phyloP scores from a whole-genome alignment of 2,113 vertebrate genomes.

The Pangasianodon hypophthalmus region DNA sequence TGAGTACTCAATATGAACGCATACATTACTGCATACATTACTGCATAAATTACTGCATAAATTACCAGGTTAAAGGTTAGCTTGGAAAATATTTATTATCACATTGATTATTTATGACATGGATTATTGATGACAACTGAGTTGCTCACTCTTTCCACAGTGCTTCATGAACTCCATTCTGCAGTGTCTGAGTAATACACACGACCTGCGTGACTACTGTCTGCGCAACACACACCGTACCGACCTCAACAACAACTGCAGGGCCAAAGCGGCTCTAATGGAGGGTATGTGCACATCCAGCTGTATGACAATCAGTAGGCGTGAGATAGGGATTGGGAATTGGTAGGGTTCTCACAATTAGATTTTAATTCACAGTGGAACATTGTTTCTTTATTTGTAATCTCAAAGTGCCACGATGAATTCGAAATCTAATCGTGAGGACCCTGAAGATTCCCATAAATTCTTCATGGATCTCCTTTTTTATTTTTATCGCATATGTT shows the following conservation, averaged over 20 bases:
- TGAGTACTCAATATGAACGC: conserved; percentile 67
- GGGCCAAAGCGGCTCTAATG: conserved; percentile 80
- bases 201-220: conserved; percentile 91
- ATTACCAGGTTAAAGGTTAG: too few species aligned
- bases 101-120: background rate
- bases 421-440: background rate
- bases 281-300: conserved; percentile 75
- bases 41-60: background rate
- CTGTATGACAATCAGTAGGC: background rate
- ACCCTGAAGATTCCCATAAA: background rate
- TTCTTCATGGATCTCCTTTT: background rate
- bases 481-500: background rate
- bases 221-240: conserved; percentile 82
- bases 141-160: conserved; percentile 65
- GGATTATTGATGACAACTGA: background rate
- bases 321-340: background rate
- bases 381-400: background rate
- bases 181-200: conserved; percentile 94
- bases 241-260: conserved; percentile 84
- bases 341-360: background rate
- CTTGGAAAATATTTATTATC: background rate
- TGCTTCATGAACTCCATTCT: conserved; percentile 99
- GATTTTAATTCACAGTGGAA: background rate
- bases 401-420: background rate
- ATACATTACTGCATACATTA: background rate